Base-by-base conservation (phyloP, 2,888 invertebrate genomes). In the Aphidoletes aphidimyza region DNA sequence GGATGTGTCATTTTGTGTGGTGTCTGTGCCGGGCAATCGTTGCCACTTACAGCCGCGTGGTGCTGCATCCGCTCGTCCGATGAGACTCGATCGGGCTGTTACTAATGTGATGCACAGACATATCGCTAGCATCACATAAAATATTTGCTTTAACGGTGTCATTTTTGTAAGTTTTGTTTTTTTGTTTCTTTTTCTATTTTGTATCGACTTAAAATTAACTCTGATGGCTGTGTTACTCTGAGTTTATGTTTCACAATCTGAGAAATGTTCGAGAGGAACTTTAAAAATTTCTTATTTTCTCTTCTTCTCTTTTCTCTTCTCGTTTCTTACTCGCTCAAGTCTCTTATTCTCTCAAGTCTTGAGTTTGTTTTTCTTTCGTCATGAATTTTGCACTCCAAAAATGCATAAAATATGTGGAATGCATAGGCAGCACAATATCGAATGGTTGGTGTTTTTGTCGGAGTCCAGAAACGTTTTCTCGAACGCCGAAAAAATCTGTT, bases 21-120 rank as follows among this genome's bases (percentile, higher is more conserved):
- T 85, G 22, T 84, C 85, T 83, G 83, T 86, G 69, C 45, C 85
- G 37, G 86, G 85, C 89, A 91, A 91, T 89, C 91, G 91, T 89
- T 92, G 92, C 95, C 95, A 95, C 89, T 93, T 93, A 91, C 95
- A 95, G 89, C 94, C 94, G 89, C 91, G 91, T 87, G 94, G 94
- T 88, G 93, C 92, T 86, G 91, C 90, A 85, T 91, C 91, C 86
- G 86, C 85, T 34, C 89, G 87, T 39, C 47, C 47, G 1, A 54
- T 2, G 34, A 85, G 22, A 17, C 49, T 26, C 26, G 85, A 85
- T 39, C 85, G 78, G 3, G 85, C 85, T 85, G 54, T 83, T 36
- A 34, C 85, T 85, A 26, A 83, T 83, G 83, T 37, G 42, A 42
- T 17, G 42, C 39, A 42, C 30, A 42, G 17, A 42, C 83, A 83